These are phyloP conservation scores for Luffia ferchaultella DNA, from an alignment of 2,888 invertebrate genomes.

Conservation along the genomic window DNA sequence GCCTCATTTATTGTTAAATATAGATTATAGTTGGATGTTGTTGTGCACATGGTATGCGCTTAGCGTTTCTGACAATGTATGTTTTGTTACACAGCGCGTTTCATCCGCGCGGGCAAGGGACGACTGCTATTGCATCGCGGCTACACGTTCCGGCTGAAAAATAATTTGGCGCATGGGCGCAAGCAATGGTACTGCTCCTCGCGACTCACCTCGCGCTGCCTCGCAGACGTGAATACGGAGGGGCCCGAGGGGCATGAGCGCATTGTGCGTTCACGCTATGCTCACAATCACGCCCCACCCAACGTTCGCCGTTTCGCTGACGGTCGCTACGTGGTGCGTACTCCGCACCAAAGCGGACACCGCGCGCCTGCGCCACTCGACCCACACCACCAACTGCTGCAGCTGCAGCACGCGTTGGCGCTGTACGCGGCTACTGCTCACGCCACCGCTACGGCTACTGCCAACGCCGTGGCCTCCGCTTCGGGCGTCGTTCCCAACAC, in stretches of 20 bases:
- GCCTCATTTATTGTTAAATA: too few species aligned
- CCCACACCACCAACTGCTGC: constrained; percentile 55
- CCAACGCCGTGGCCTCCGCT: constrained; percentile 26
- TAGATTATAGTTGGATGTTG: too few species aligned
- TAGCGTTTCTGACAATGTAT: constrained; percentile 15
- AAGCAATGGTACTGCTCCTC: constrained; percentile 63
- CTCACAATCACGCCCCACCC: constrained; percentile 58
- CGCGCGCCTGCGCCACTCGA: constrained; percentile 54
- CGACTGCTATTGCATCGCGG: constrained; percentile 53
- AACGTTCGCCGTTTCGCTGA: constrained; percentile 59
- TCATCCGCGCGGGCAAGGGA: constrained; percentile 57
- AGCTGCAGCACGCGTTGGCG: constrained; percentile 55
- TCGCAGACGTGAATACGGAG: constrained; percentile 57
- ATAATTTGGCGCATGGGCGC: constrained; percentile 57
- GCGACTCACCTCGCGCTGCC: constrained; percentile 53
- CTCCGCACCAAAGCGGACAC: constrained; percentile 58
- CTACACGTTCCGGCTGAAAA: constrained; percentile 58
- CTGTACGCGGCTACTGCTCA: constrained; percentile 55
- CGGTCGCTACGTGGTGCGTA: constrained; percentile 57
- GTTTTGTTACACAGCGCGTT: constrained; percentile 40
- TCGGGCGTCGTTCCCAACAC: constrained; percentile 13
- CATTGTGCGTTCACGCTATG: constrained; percentile 54
- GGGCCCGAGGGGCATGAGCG: constrained; percentile 60
- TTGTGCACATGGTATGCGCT: constrained; percentile 16
- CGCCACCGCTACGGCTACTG: constrained; percentile 46